These are phyloP conservation scores for Oxyteleia sp. DNA, from an alignment of 2,888 invertebrate species.

Conservation along the genomic window DNA sequence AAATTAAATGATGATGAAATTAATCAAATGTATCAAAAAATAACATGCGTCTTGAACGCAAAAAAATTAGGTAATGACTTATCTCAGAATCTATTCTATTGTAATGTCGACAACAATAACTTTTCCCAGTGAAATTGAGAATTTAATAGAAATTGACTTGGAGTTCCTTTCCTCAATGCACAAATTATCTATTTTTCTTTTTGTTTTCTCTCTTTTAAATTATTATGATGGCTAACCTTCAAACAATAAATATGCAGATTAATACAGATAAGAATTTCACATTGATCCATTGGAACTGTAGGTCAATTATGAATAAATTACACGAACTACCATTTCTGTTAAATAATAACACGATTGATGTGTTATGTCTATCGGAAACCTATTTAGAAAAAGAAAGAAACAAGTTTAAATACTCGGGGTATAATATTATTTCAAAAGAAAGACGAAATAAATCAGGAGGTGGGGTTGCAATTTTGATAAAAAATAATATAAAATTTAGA, in stretches of 20 bases:
- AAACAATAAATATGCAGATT: not conserved
- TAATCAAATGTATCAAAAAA: no score
- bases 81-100: no score
- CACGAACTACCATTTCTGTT: not conserved
- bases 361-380: slow-evolving; percentile 9
- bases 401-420: not conserved
- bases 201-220: no score
- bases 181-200: no score
- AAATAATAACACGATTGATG: not conserved
- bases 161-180: no score
- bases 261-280: not conserved
- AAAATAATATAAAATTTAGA: no score
- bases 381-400: not conserved
- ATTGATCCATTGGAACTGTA: slow-evolving; percentile 4
- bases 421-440: not conserved
- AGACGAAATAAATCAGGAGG: not conserved
- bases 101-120: no score
- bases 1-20: no score
- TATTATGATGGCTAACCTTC: slow-evolving; percentile 1
- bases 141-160: no score
- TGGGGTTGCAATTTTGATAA: not conserved
- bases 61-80: no score
- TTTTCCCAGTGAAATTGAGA: no score
- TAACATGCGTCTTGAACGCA: no score
- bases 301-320: not conserved